phyloP scores from a whole-genome alignment of 2,113 vertebrate species.

The cat (Felis catus) region F.catus_Fca126_mat1.0 CM031419.1:1613501-1614000 shows the following conservation, averaged over 20 bases:
- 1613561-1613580: slow-evolving; percentile 93
- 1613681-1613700: slow-evolving; percentile 93
- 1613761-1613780: not conserved
- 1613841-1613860: slow-evolving; percentile 73
- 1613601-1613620: slow-evolving; percentile 99
- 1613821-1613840: slow-evolving; percentile 80
- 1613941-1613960: rapidly evolving
- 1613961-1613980: rapidly evolving
- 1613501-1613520: slow-evolving; percentile 68
- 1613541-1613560: slow-evolving; percentile 88
- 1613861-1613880: slow-evolving; percentile 37
- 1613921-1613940: rapidly evolving
- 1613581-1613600: slow-evolving; percentile 96
- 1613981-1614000: rapidly evolving
- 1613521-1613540: slow-evolving; percentile 69
- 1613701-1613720: slow-evolving; percentile 93
- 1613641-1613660: slow-evolving; percentile 95
- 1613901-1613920: not conserved
- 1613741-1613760: slow-evolving; percentile 66
- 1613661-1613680: slow-evolving; percentile 86
- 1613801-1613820: slow-evolving; percentile 65
- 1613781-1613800: slow-evolving; percentile 67
- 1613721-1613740: slow-evolving; percentile 67
- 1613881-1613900: slow-evolving; percentile 56
- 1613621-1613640: slow-evolving; percentile 93